Conservation (phyloP, 2,797 vertebrate species). For the Chlorospingus semifuscus region DNA sequence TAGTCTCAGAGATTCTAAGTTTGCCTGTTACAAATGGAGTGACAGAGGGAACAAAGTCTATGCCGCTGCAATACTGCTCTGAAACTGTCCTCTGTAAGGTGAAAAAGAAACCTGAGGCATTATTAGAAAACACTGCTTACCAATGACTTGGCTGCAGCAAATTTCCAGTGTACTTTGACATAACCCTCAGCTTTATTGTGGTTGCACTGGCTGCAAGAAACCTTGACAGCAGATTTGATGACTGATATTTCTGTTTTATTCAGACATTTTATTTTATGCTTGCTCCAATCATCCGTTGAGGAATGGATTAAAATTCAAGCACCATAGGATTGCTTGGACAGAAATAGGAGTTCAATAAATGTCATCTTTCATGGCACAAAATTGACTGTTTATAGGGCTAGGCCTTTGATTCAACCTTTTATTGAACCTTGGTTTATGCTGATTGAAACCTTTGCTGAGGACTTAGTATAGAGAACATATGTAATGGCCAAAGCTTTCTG, state of each 20-base stretch:
- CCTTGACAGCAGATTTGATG: slow-evolving; percentile 18
- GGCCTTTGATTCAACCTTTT: slow-evolving; percentile 20
- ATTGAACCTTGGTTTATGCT: slow-evolving; percentile 13
- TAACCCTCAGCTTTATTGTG: slow-evolving; percentile 7
- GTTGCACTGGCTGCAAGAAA: not conserved
- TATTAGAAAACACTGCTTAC: not conserved
- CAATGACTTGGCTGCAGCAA: not conserved
- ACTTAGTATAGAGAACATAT: not conserved
- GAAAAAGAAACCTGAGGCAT: not conserved
- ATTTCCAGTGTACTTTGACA: not conserved
- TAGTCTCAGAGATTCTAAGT: not conserved
- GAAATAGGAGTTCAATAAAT: slow-evolving; percentile 40
- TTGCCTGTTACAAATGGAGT: not conserved
- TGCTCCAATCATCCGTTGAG: not conserved
- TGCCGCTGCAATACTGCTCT: not conserved
- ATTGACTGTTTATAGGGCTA: slow-evolving; percentile 9
- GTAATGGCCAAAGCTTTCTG: not conserved
- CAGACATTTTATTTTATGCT: slow-evolving; percentile 31
- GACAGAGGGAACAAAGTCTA: not conserved
- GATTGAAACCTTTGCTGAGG: not conserved
- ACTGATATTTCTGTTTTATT: slow-evolving; percentile 38
- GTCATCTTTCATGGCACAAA: not conserved
- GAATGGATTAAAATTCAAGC: slow-evolving; percentile 37
- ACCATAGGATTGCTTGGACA: not conserved
- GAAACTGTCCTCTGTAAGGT: not conserved